Conservation (phyloP, 2,888 invertebrate genomes). For the Sturmia bella region DNA sequence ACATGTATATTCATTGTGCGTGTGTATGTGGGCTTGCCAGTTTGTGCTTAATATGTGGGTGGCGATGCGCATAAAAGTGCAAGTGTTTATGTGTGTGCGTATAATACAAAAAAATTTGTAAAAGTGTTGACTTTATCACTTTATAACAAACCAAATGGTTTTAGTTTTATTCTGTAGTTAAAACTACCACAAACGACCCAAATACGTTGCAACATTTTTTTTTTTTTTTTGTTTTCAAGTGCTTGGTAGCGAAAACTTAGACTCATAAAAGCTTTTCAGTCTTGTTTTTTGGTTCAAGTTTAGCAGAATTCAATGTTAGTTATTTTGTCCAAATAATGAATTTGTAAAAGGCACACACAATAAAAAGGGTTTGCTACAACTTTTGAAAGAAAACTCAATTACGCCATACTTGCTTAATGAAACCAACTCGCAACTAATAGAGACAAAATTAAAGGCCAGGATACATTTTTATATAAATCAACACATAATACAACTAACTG, state of each 20-base stretch:
- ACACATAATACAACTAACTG: too few relatives aligned
- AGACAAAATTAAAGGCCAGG: too few relatives aligned
- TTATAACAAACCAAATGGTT: slow-evolving; percentile 52
- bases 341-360: too few relatives aligned
- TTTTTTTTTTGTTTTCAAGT: not conserved
- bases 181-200: not conserved
- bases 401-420: too few relatives aligned
- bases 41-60: not conserved
- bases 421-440: too few relatives aligned
- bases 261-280: slow-evolving; percentile 6
- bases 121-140: slow-evolving; percentile 64
- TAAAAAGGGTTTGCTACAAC: too few relatives aligned
- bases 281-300: slow-evolving; percentile 26
- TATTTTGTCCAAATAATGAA: too few relatives aligned
- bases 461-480: too few relatives aligned
- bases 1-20: not conserved
- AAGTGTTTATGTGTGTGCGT: not conserved
- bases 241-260: not conserved
- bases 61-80: slow-evolving; percentile 13
- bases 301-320: slow-evolving; percentile 19
- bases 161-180: slow-evolving; percentile 32
- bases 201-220: slow-evolving; percentile 2
- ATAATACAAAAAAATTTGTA: slow-evolving; percentile 27
- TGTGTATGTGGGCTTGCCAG: not conserved
- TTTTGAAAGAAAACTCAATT: too few relatives aligned